Evolutionary conservation across 2,888 invertebrate genomes (phyloP).

Genomic region (Podabrus alpinus): DNA sequence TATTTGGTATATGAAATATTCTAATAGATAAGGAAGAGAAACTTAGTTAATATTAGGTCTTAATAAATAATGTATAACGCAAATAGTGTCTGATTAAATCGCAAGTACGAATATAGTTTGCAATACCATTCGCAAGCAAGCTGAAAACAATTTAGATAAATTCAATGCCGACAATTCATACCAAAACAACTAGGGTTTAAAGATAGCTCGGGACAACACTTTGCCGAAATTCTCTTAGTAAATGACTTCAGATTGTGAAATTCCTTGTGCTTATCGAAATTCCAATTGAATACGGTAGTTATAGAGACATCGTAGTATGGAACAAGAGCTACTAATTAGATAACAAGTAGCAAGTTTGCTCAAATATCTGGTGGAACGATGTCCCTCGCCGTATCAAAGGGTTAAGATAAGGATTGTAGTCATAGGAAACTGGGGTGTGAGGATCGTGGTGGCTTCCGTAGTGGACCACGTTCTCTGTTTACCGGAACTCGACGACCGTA

Average conservation of each 20-base stretch:
- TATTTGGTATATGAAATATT: neutral
- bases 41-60: slow-evolving; percentile 1
- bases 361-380: slow-evolving; percentile 29
- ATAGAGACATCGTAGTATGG: slow-evolving; percentile 51
- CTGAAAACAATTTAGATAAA: slow-evolving; percentile 50
- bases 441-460: slow-evolving; percentile 36
- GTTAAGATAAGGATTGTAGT: slow-evolving; percentile 27
- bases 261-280: slow-evolving; percentile 51
- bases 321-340: slow-evolving; percentile 53
- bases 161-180: slow-evolving; percentile 48
- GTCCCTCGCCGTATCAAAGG: slow-evolving; percentile 15
- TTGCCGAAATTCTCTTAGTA: slow-evolving; percentile 30
- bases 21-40: slow-evolving; percentile 3
- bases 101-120: slow-evolving; percentile 24
- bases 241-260: slow-evolving; percentile 45
- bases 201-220: slow-evolving; percentile 41
- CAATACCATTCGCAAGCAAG: slow-evolving; percentile 36
- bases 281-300: slow-evolving; percentile 52
- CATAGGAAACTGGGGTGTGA: slow-evolving; percentile 26
- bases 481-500: slow-evolving; percentile 49
- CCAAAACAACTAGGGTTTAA: slow-evolving; percentile 40
- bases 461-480: slow-evolving; percentile 44
- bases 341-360: slow-evolving; percentile 50
- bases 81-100: slow-evolving; percentile 24
- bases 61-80: slow-evolving; percentile 3